These are phyloP conservation scores for Porites lutea DNA, from an alignment of 64 coral and sea anemone species.

Conservation along the genomic window DNA sequence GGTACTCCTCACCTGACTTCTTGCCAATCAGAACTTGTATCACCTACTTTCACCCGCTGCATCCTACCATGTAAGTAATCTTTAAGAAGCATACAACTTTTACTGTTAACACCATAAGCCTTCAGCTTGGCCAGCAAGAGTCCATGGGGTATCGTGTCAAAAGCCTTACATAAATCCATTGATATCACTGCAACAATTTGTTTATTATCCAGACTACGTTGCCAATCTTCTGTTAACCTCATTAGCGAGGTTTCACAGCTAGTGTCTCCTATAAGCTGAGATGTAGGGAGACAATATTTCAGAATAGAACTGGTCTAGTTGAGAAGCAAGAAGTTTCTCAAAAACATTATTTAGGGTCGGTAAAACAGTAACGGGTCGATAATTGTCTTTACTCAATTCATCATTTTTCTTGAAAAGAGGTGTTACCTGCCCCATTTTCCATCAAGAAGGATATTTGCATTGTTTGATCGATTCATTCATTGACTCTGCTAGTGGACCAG, in stretches of 20 bases:
- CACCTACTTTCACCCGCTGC: slow-evolving; percentile 6
- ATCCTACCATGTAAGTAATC: slow-evolving; percentile 16
- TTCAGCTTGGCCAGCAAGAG: too few species aligned
- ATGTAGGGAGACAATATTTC: not conserved
- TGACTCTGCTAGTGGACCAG: too few species aligned
- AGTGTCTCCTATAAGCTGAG: not conserved
- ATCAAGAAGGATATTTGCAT: not conserved
- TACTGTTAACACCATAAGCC: too few species aligned
- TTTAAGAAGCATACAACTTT: too few species aligned
- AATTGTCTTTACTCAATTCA: not conserved
- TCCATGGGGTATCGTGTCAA: not conserved
- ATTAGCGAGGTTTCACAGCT: too few species aligned
- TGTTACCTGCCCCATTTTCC: not conserved
- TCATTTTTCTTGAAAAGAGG: not conserved
- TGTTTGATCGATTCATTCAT: not conserved
- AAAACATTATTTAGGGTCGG: not conserved
- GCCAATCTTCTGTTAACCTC: not conserved
- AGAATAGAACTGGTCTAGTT: not conserved
- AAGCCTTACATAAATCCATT: not conserved
- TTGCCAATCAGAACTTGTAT: not conserved
- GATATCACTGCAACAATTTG: not conserved
- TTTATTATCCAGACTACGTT: not conserved
- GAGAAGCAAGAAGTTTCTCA: not conserved
- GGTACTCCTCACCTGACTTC: slow-evolving; percentile 6
- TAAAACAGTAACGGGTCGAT: not conserved